Conservation (phyloP, 1,140 invertebrate genomes). For the Ectropis grisescens region DNA sequence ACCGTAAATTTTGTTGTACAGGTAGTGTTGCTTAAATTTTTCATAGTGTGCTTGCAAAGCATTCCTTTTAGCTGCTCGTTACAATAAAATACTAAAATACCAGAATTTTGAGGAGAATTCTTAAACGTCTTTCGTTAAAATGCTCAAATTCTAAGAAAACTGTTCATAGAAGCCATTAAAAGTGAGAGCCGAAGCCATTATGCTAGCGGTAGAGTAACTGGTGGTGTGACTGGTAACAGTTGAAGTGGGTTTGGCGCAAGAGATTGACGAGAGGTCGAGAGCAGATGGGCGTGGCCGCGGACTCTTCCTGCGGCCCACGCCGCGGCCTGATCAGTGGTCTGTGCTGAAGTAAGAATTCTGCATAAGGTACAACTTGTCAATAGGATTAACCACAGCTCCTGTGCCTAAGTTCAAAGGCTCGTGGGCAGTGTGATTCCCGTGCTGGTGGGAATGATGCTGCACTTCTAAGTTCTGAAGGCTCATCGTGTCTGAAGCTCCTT, state of each 20-base stretch:
- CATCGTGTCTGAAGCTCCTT: conserved; percentile 83
- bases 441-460: conserved; percentile 69
- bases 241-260: conserved; percentile 25
- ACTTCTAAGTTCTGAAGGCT: conserved; percentile 80
- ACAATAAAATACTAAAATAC: too few species aligned
- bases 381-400: conserved; percentile 86
- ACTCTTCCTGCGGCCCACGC: conserved; percentile 20
- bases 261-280: conserved; percentile 20
- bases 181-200: conserved; percentile 1
- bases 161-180: conserved; percentile 1
- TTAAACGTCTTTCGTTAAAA: too few species aligned
- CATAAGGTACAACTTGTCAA: conserved; percentile 98
- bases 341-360: conserved; percentile 93
- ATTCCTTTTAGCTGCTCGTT: too few species aligned
- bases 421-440: conserved; percentile 69
- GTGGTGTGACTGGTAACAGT: conserved; percentile 29
- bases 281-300: conserved; percentile 16
- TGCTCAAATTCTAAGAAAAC: too few species aligned
- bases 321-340: conserved; percentile 68
- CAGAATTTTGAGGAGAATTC: too few species aligned
- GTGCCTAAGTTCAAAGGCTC: conserved; percentile 73
- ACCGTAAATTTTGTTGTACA: too few species aligned
- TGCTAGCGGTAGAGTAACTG: conserved; percentile 10
- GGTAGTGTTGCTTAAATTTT: too few species aligned
- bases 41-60: too few species aligned